Evolutionary conservation across 1,140 invertebrate species (phyloP).

Genomic region (Frieseomelitta varia): DNA sequence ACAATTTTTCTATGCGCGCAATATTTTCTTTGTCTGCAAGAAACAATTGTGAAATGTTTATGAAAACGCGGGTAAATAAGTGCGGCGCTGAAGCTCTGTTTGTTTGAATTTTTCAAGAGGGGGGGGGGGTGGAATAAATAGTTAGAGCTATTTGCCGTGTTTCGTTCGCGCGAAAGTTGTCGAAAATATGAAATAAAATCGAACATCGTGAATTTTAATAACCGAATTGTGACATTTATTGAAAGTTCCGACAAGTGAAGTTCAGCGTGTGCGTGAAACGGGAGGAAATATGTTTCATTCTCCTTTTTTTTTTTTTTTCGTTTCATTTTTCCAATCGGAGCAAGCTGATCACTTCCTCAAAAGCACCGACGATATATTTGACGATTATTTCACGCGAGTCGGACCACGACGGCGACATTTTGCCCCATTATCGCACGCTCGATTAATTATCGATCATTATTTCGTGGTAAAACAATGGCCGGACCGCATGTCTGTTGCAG

Average conservation of each 20-base stretch:
- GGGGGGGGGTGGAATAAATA: too few species aligned
- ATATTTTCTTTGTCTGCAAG: too few species aligned
- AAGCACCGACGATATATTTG: not conserved
- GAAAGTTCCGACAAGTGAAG: too few species aligned
- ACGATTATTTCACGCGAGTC: not conserved
- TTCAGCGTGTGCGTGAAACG: too few species aligned
- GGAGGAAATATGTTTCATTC: too few species aligned
- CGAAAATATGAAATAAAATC: too few species aligned
- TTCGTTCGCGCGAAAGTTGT: too few species aligned
- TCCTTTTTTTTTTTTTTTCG: not conserved
- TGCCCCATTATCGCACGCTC: not conserved
- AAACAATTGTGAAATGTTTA: not conserved
- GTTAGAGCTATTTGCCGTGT: too few species aligned
- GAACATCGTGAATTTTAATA: too few species aligned
- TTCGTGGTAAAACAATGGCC: slow-evolving; percentile 58
- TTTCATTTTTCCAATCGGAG: not conserved
- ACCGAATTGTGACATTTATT: too few species aligned
- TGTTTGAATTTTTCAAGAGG: too few species aligned
- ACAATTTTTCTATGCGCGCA: not conserved
- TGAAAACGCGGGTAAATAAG: not conserved
- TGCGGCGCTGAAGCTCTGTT: too few species aligned
- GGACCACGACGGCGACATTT: not conserved
- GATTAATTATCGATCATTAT: slow-evolving; percentile 56
- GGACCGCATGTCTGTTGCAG: slow-evolving; percentile 58
- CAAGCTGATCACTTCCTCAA: not conserved